Conservation (phyloP, 2,797 vertebrate species). For the Psittacula echo region DNA sequence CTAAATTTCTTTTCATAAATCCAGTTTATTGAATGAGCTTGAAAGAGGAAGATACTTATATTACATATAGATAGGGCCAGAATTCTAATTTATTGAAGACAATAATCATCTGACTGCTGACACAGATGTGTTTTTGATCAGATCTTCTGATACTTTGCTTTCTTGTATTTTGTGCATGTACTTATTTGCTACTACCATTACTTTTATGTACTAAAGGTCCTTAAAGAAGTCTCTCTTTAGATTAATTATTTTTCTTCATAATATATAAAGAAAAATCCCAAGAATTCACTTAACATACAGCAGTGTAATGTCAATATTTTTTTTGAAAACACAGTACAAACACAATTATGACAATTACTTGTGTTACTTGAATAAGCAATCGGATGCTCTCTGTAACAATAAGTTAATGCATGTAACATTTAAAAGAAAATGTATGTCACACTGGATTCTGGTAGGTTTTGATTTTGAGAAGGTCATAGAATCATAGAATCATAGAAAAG, state of each 20-base stretch:
- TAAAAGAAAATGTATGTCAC: neutral
- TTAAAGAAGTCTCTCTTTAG: neutral
- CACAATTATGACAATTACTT: neutral
- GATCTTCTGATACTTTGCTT: neutral
- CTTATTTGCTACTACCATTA: constrained; percentile 12
- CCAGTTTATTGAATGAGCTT: neutral
- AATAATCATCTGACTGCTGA: neutral
- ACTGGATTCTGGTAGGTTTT: neutral
- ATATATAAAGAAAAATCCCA: neutral
- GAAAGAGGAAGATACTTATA: neutral
- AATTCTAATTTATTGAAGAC: neutral
- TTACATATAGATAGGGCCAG: neutral
- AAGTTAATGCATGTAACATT: neutral
- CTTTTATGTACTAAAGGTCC: neutral
- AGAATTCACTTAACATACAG: neutral
- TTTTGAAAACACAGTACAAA: neutral
- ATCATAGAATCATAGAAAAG: neutral
- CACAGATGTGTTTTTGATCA: constrained; percentile 11
- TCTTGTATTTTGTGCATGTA: neutral
- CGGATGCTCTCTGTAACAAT: neutral
- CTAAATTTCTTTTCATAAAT: neutral
- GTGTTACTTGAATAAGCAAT: neutral
- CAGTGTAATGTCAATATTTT: neutral
- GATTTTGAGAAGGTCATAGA: neutral
- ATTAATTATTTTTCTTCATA: neutral